Evolutionary conservation across 2,888 invertebrate species (phyloP).

Genomic region (Hyppa rectilinea): DNA sequence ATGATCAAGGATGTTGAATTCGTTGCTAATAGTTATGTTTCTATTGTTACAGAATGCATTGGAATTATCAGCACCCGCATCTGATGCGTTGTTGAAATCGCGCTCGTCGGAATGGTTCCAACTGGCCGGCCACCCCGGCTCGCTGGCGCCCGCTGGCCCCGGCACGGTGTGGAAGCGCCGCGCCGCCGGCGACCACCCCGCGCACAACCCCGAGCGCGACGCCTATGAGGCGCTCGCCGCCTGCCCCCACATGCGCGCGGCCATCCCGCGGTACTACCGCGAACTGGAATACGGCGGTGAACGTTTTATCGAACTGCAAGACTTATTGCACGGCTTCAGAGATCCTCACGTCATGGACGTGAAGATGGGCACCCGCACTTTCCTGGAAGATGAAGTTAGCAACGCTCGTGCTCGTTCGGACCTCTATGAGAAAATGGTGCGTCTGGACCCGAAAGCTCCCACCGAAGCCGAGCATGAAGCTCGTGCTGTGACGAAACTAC

Average conservation of each 20-base stretch:
- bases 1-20: constrained; percentile 3
- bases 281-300: constrained; percentile 95
- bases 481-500: constrained; percentile 97
- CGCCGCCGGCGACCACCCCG: constrained; percentile 92
- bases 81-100: constrained; percentile 95
- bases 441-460: constrained; percentile 96
- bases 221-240: constrained; percentile 95
- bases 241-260: constrained; percentile 93
- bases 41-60: constrained; percentile 95
- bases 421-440: constrained; percentile 98
- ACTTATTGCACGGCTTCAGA: constrained; percentile 96
- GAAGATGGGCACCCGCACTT: constrained; percentile 99
- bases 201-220: constrained; percentile 93
- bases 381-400: constrained; percentile 98
- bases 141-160: constrained; percentile 97
- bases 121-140: constrained; percentile 97
- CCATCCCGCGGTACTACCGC: constrained; percentile 96
- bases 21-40: constrained; percentile 60
- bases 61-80: constrained; percentile 97
- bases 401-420: constrained; percentile 96
- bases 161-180: constrained; percentile 98
- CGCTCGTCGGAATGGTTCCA: constrained; percentile 95
- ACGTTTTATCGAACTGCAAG: constrained; percentile 98
- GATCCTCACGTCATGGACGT: constrained; percentile 99
- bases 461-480: constrained; percentile 95